Base-by-base conservation (phyloP, 1,140 invertebrate genomes). In the Anoplolepis gracilipes region DNA sequence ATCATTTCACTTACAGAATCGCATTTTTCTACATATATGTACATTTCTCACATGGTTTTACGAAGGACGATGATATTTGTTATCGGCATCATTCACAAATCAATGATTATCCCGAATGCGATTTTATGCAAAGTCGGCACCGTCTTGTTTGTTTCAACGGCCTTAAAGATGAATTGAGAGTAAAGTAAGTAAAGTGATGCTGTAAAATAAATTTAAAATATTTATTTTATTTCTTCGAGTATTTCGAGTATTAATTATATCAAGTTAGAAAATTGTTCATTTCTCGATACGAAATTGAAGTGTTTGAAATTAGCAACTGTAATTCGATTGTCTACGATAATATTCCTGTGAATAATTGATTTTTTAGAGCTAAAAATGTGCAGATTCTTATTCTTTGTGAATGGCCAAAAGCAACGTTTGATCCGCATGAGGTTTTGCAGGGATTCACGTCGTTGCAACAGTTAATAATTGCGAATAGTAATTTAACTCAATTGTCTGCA, bases 71-170 rank as follows among this genome's bases (percentile, higher is more conserved):
- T 46, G 79, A 85, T n/a, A 53, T 36, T 36, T 91, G 88, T 53
- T 73, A 88, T n/a, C 79, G 62, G 11, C 25, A 84, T 84, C 55
- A 62, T 11, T 5, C n/a, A 2, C 77, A 39, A 0, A 25, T n/a
- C 10, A 73, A 42, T 13, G 5, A 81, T 59, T 62, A 87, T 33
- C 55, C 64, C 7, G 59, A 72, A 22, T 93, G 92, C 8, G 65
- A 85, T 59, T 90, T 89, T 22, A 85, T 72, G 22, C 76, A 91
- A 72, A 77, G 72, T 46, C 89, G 59, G 22, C 72, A 85, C 10
- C 82, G 84, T 78, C 75, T 93, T 28, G 61, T 91, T 53, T 93
- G 92, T 85, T 88, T 90, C 6, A 78, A 78, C 28, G 90, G 90
- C 49, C 49, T 92, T 11, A 65, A 89, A 46, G 73, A 90, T 19